These are phyloP conservation scores for Pogonus chalceus DNA, from an alignment of 1,140 invertebrate species.

Conservation along the genomic window DNA sequence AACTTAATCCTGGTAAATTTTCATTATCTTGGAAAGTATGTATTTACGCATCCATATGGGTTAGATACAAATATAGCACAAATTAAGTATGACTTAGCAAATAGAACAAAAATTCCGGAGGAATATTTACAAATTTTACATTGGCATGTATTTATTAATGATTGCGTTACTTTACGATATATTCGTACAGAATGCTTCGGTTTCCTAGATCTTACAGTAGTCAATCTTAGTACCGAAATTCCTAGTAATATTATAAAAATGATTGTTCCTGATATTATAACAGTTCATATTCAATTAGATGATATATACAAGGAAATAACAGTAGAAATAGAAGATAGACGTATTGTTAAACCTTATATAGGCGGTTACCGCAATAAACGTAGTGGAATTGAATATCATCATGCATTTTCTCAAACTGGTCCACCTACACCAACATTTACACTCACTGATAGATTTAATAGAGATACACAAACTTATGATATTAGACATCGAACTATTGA, in stretches of 20 bases:
- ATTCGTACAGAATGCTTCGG: not conserved
- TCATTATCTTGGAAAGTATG: not conserved
- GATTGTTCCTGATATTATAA: constrained; percentile 42
- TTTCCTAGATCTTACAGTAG: not conserved
- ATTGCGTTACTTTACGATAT: not conserved
- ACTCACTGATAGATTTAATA: constrained; percentile 40
- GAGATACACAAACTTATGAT: constrained; percentile 48
- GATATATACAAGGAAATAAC: constrained; percentile 41
- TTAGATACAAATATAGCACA: not conserved
- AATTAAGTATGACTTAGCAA: not conserved
- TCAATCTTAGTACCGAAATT: constrained; percentile 17
- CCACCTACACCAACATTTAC: constrained; percentile 40
- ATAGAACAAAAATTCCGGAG: not conserved
- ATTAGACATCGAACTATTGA: constrained; percentile 35
- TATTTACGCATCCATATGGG: not conserved
- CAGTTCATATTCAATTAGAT: constrained; percentile 38
- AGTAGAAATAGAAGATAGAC: constrained; percentile 44
- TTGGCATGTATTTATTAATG: not conserved
- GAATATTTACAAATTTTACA: not conserved
- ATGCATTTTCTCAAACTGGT: constrained; percentile 53
- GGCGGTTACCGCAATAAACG: constrained; percentile 50
- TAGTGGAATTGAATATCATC: constrained; percentile 47
- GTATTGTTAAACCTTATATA: constrained; percentile 48
- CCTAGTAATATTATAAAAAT: constrained; percentile 26
- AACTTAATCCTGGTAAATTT: not conserved